Evolutionary conservation across 2,797 vertebrate species (phyloP).

Genomic region (Cossypha polioptera): DNA sequence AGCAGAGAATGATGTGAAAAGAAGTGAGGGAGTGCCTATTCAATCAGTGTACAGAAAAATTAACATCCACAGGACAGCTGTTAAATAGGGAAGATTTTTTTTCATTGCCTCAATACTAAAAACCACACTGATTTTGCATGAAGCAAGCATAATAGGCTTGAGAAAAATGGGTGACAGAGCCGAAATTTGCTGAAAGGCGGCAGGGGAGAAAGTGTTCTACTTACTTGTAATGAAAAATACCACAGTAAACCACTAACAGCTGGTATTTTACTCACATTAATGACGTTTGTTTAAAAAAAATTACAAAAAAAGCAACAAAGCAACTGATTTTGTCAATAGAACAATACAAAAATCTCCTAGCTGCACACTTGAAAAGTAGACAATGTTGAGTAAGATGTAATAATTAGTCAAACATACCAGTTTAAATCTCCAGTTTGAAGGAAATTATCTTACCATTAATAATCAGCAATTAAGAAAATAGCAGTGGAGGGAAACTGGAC

Average conservation of each 20-base stretch:
- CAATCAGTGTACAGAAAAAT: slow-evolving; percentile 4
- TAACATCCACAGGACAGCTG: background rate
- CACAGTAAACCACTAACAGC: background rate
- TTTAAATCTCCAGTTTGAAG: background rate
- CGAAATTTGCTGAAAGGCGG: background rate
- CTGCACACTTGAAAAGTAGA: background rate
- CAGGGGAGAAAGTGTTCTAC: background rate
- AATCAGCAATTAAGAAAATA: background rate
- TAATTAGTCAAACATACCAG: background rate
- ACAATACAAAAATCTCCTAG: background rate
- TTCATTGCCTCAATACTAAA: background rate
- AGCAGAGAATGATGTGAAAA: slow-evolving; percentile 15
- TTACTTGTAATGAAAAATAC: background rate
- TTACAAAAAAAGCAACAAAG: background rate
- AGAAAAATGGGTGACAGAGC: background rate
- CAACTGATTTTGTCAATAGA: background rate
- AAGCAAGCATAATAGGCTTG: background rate
- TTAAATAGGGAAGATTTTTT: slow-evolving; percentile 1
- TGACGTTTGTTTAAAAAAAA: background rate
- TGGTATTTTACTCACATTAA: background rate
- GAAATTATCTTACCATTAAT: background rate
- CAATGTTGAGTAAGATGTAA: background rate
- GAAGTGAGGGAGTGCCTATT: background rate
- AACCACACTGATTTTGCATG: background rate
- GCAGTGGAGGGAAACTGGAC: background rate